Evolutionary conservation across 2,113 vertebrate genomes (phyloP), one percentile per base, ranked within the genome.

Genomic region (Fulica atra): DNA sequence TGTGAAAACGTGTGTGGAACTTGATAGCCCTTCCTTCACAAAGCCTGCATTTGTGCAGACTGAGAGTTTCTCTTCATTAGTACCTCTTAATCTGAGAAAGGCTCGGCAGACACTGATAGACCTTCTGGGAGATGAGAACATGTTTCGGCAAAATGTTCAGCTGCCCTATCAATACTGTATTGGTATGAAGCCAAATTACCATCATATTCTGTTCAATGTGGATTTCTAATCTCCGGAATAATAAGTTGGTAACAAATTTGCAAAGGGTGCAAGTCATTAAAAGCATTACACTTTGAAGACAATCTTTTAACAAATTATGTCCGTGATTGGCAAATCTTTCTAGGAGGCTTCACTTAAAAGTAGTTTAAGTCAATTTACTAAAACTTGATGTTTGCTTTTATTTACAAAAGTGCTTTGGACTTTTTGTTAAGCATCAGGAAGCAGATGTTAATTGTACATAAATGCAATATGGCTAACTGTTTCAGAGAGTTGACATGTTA

Each of bases 1-100:
- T 5, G 93, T 99, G 86, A 97, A 98, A 64, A 21, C 98, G 28
- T 99, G 99, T 95, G 93, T 99, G 83, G 97, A 98, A 51, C 96
- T 99, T 12, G 99, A 99, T 51, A 84, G 90, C 18, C 97, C 98
- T 89, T 86, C 96, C 29, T 97, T 98, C 77, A 81, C 13, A 10
- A 66, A 83, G 56, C 79, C 61, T 48, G 51, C 65, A 10, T 77
- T 61, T 63, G 86, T 86, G 76, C 90, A 0, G 0, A 81, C 26
- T 42, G 92, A 96, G 24, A 86, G 29, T 24, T 65, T 19, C 14
- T 65, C 78, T 6, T 33, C 33, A 4, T 7, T 48, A 23, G 14
- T 71, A 4, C 33, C 50, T 9, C 2, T 56, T 7, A 79, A 68
- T 46, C 96, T 97, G 50, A 35, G 11, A 5, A 96, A 56, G 44